Evolutionary conservation across 1,140 invertebrate genomes (phyloP).

Genomic region (Ephestia elutella): DNA sequence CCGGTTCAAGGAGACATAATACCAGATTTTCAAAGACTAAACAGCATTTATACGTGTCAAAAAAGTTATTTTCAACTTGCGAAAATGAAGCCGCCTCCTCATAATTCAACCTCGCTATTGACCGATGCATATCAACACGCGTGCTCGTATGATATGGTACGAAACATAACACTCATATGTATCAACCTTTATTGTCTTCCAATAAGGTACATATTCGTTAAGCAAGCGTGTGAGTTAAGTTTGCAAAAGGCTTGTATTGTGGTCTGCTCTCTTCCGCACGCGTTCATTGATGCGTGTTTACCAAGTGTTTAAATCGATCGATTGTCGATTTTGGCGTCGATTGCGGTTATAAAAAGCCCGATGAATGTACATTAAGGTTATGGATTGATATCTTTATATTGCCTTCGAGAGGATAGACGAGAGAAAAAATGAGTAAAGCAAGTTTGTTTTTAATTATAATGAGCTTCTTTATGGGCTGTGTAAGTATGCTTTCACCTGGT

Average conservation of each 20-base stretch:
- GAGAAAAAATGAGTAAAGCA: too few relatives aligned
- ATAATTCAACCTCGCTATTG: neutral
- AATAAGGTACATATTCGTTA: neutral
- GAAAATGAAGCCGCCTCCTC: neutral
- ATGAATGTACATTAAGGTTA: neutral
- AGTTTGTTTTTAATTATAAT: too few relatives aligned
- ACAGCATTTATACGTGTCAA: too few relatives aligned
- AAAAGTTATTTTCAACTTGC: neutral
- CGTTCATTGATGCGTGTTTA: conserved; percentile 2
- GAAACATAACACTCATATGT: neutral
- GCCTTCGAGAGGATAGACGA: neutral
- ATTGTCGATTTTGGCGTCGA: neutral
- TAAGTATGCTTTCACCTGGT: too few relatives aligned
- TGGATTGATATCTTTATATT: neutral
- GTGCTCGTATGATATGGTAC: neutral
- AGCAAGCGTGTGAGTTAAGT: neutral
- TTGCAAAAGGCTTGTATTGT: neutral
- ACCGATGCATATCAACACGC: neutral
- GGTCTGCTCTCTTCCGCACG: conserved; percentile 6
- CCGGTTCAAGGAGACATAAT: too few relatives aligned
- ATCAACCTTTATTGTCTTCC: neutral
- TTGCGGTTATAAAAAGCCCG: neutral
- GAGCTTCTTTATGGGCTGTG: too few relatives aligned
- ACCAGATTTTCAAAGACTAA: too few relatives aligned
- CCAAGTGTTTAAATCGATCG: neutral